phyloP scores from a whole-genome alignment of 2,113 vertebrate species.

The Tricholaema leucomelas region DNA sequence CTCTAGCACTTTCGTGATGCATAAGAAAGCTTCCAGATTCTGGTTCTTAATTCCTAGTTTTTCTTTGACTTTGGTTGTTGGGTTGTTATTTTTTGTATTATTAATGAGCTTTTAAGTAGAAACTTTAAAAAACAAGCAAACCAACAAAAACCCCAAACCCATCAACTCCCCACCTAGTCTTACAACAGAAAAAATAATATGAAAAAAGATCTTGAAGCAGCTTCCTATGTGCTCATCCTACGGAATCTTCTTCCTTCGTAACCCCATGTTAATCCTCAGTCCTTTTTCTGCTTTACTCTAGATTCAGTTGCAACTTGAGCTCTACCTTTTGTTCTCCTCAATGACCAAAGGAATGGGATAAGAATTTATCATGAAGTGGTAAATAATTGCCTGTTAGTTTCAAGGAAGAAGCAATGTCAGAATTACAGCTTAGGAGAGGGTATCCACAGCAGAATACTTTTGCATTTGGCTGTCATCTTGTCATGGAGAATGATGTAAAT shows the following conservation, averaged over 20 bases:
- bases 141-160: background rate
- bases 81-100: background rate
- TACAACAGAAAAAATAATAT: background rate
- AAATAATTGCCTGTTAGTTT: background rate
- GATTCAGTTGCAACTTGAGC: background rate
- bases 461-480: background rate
- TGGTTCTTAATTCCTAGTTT: too few species aligned
- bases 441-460: background rate
- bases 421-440: background rate
- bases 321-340: background rate
- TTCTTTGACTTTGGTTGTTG: too few species aligned
- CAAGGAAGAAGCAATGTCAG: background rate
- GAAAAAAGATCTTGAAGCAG: background rate
- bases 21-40: background rate
- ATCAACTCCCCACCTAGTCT: accelerated
- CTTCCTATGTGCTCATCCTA: background rate
- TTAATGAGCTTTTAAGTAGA: background rate
- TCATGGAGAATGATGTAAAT: background rate
- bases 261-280: background rate
- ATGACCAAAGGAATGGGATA: background rate
- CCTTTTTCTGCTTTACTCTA: background rate
- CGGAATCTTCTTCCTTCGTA: background rate
- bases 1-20: background rate
- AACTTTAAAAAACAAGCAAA: background rate
- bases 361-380: background rate